These are phyloP conservation scores for Ypsolopha scabrella DNA, from an alignment of 2,888 invertebrate genomes.

Conservation along the genomic window DNA sequence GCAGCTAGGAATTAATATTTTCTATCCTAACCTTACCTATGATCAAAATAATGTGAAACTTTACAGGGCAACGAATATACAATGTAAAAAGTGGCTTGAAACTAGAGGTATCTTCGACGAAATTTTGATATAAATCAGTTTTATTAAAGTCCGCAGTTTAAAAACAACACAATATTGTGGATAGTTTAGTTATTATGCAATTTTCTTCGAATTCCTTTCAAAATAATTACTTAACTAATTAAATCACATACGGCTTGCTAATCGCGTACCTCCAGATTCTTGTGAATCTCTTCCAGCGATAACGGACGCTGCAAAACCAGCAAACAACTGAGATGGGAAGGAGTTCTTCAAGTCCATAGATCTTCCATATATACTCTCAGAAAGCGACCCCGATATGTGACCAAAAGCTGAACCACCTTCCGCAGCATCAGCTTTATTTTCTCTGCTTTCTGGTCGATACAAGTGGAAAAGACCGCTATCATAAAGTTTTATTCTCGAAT, in stretches of 20 bases:
- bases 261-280: conserved; percentile 36
- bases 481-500: conserved; percentile 33
- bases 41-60: neutral
- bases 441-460: conserved; percentile 42
- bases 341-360: conserved; percentile 54
- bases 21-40: neutral
- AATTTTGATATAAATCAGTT: neutral
- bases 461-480: conserved; percentile 52
- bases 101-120: too few species aligned
- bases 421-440: conserved; percentile 31
- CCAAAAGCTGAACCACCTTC: conserved; percentile 33
- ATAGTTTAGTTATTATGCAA: too few species aligned
- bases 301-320: conserved; percentile 53
- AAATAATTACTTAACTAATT: neutral
- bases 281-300: conserved; percentile 53
- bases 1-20: too few species aligned
- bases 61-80: too few species aligned
- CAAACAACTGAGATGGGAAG: conserved; percentile 54
- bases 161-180: neutral
- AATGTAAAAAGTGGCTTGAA: too few species aligned
- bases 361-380: conserved; percentile 51
- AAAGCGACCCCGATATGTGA: conserved; percentile 29
- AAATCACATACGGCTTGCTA: neutral
- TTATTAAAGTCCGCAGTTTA: neutral
- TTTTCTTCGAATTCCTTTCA: too few species aligned